Evolutionary conservation across 2,797 vertebrate species (phyloP), one percentile per base, ranked within the genome.

Genomic region (Sebastiscus albofasciatus): DNA sequence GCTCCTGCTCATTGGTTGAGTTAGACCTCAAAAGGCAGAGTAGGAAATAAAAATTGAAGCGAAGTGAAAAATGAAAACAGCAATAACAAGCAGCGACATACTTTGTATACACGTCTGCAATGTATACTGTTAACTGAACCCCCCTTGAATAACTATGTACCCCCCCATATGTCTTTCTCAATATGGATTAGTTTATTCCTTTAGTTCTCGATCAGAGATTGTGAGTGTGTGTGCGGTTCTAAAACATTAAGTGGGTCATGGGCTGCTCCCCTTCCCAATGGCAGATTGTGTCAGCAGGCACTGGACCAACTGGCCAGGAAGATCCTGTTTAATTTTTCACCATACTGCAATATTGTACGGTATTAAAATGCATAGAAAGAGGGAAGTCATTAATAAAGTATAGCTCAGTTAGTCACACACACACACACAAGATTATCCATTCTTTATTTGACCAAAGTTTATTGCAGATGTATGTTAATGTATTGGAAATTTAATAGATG

Each of bases 341-440:
- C 54, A 78, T 84, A 82, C 75, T 82, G 80, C 84, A 86, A 80
- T 89, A 90, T 74, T 82, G 81, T 65, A 84, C 52, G 10, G 12
- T 69, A 86, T 91, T 92, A 84, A 93, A 94, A 94, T 90, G 92
- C 88, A 92, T 82, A 88, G 87, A 85, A 92, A 84, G 74, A 81
- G 75, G 72, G 82, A 68, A 75, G 66, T 77, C 84, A 93, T 94
- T 90, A 93, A 93, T 90, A 90, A 92, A 83, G 69, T 77, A 87
- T 90, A 39, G 87, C 69, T 74, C 58, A 84, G 85, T 89, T 80
- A 91, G 79, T 89, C 79, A 82, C 42, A 1, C 68, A 60, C 26
- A 12, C 56, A 59, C 61, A 72, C 27, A 77, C 26, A 67, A 13
- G 31, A 56, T 12, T 52, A 22, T 8, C 77, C 8, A 62, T 7